Percentiles rank a stretch among this genome's conserved stretches.
phyloP scores from a whole-genome alignment of 2,797 vertebrate genomes.

The Chelmon rostratus region DNA sequence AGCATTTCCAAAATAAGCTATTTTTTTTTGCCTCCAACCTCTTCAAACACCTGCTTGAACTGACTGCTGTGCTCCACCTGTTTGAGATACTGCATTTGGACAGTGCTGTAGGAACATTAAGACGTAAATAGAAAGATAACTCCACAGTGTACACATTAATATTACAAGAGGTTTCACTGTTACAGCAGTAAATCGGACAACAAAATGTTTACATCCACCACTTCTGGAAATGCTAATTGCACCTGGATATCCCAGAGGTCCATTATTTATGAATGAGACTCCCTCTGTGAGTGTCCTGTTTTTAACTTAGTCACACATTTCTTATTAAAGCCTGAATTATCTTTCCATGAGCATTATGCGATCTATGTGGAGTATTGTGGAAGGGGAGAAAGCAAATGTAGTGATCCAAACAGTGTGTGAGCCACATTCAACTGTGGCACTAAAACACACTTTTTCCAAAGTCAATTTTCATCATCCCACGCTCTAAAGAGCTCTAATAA shows the following conservation, averaged over 20 bases:
- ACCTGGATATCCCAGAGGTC: slow-evolving; percentile 56
- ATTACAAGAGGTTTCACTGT: slow-evolving; percentile 48
- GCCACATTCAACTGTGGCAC: slow-evolving; percentile 5
- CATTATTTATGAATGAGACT: slow-evolving; percentile 73
- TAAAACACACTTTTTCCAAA: slow-evolving; percentile 37
- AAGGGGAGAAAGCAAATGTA: slow-evolving; percentile 9
- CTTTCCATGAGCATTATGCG: slow-evolving; percentile 16
- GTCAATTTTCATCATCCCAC: slow-evolving; percentile 46
- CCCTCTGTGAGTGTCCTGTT: slow-evolving; percentile 51
- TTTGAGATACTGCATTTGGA: slow-evolving; percentile 9
- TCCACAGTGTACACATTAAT: slow-evolving; percentile 47
- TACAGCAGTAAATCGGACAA: slow-evolving; percentile 25
- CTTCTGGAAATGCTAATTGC: slow-evolving; percentile 63
- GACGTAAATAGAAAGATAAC: slow-evolving; percentile 38
- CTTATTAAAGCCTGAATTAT: slow-evolving; percentile 28
- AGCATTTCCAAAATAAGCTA: not conserved
- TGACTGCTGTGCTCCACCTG: not conserved
- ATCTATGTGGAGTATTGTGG: slow-evolving; percentile 14
- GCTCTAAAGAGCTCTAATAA: slow-evolving; percentile 38
- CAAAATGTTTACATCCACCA: slow-evolving; percentile 54
- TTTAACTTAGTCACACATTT: slow-evolving; percentile 43
- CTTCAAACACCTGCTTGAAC: slow-evolving; percentile 5
- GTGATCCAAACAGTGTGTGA: slow-evolving; percentile 10
- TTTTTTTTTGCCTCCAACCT: not conserved
- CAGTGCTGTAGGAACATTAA: slow-evolving; percentile 11